Percentiles rank a stretch among this genome's conserved stretches.
Evolutionary conservation across 1,140 invertebrate species (phyloP).

Genomic region (Sitophilus oryzae): DNA sequence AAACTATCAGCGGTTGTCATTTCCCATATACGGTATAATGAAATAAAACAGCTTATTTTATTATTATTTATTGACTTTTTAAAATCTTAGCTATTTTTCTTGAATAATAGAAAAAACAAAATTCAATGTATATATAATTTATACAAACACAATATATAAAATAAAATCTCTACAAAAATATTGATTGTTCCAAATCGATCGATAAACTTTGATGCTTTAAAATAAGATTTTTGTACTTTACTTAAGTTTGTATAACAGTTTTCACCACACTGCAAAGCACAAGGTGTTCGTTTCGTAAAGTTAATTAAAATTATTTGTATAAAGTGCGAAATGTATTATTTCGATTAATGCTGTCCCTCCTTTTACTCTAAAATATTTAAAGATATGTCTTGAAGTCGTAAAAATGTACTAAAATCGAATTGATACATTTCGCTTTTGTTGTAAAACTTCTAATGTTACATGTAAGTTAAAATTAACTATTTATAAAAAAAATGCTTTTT

Average conservation of each 20-base stretch:
- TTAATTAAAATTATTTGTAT: not conserved
- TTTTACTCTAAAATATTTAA: no score
- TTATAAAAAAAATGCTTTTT: slow-evolving; percentile 10
- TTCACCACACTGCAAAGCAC: slow-evolving; percentile 25
- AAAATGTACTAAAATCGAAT: not conserved
- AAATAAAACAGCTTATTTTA: no score
- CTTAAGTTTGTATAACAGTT: slow-evolving; percentile 14
- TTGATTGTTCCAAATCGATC: slow-evolving; percentile 13
- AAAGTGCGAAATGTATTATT: not conserved
- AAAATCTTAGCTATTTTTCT: slow-evolving; percentile 14
- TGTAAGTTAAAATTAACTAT: not conserved
- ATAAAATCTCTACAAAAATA: slow-evolving; percentile 21
- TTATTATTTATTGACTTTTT: slow-evolving; percentile 21
- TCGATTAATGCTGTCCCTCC: no score
- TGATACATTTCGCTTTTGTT: not conserved
- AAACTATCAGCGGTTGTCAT: no score
- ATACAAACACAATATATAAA: slow-evolving; percentile 8
- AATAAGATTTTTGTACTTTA: slow-evolving; percentile 21
- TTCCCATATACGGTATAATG: no score
- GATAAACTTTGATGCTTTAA: slow-evolving; percentile 12
- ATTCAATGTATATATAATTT: slow-evolving; percentile 10
- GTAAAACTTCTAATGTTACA: not conserved
- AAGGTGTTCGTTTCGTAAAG: slow-evolving; percentile 8
- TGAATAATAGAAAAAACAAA: not conserved
- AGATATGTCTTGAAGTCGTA: not conserved